Evolutionary conservation across 2,113 vertebrate species (phyloP).

Genomic region (Salvelinus alpinus): DNA sequence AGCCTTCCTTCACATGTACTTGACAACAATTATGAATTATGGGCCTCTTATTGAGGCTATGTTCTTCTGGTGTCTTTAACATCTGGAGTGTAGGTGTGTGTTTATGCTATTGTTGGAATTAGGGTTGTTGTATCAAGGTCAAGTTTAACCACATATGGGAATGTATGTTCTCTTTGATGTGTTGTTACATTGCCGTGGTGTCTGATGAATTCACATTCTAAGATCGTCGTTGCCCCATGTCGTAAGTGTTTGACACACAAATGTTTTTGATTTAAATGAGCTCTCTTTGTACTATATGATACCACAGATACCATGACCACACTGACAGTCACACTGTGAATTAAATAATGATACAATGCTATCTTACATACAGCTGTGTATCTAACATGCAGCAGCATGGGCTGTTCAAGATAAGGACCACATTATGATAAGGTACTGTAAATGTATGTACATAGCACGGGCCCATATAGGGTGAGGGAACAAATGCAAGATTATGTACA

Average conservation of each 20-base stretch:
- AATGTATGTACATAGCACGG: not conserved
- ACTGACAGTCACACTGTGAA: not conserved
- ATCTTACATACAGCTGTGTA: not conserved
- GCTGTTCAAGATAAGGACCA: not conserved
- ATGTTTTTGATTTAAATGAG: not conserved
- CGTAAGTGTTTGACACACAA: not conserved
- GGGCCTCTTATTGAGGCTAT: too few species aligned
- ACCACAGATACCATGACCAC: not conserved
- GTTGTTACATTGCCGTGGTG: not conserved
- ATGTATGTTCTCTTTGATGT: too few species aligned
- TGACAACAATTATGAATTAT: slow-evolving; percentile 9
- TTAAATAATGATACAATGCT: not conserved
- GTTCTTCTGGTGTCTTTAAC: too few species aligned
- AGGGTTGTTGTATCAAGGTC: too few species aligned
- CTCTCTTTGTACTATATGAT: not conserved
- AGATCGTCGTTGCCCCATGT: not conserved
- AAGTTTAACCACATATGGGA: too few species aligned
- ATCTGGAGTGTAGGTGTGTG: too few species aligned
- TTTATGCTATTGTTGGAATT: not conserved
- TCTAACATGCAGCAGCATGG: not conserved
- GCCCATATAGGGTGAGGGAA: not conserved
- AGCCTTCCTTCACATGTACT: slow-evolving; percentile 6
- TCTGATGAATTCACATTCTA: not conserved
- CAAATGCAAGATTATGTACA: not conserved
- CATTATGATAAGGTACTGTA: not conserved